Percentiles rank a stretch among this genome's conserved stretches.
These are phyloP conservation scores for Beroe forskalii DNA, from an alignment of 37 sponge, comb jelly and placozoan genomes.

Conservation along the genomic window DNA sequence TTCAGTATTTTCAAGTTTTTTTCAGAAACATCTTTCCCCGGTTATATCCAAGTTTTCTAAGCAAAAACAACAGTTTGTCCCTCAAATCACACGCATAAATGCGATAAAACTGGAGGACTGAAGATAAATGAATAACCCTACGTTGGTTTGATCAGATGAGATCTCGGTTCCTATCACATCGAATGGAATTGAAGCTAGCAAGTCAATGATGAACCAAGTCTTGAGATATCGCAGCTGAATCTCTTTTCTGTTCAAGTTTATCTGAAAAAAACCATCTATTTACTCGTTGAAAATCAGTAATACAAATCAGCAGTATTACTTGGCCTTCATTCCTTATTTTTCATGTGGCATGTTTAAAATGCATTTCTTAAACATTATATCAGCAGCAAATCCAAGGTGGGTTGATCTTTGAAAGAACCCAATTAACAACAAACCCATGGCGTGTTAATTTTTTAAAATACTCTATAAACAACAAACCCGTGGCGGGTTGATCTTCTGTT, in stretches of 20 bases:
- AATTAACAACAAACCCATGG: not conserved
- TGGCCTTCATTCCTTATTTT: too few species aligned
- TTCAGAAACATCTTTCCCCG: too few species aligned
- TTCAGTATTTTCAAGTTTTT: too few species aligned
- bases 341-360: too few species aligned
- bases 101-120: too few species aligned
- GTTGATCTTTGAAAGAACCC: too few species aligned
- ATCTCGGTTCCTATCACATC: constrained; percentile 36
- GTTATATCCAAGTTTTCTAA: too few species aligned
- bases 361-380: too few species aligned
- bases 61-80: too few species aligned
- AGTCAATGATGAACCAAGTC: constrained; percentile 44
- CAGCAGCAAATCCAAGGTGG: too few species aligned
- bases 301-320: not conserved
- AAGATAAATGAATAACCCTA: too few species aligned
- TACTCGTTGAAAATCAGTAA: not conserved
- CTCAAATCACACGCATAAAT: too few species aligned
- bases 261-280: not conserved
- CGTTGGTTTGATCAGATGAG: not conserved
- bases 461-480: not conserved
- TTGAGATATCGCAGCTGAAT: constrained; percentile 41
- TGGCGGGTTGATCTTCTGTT: not conserved
- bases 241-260: constrained; percentile 31
- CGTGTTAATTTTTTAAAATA: not conserved
- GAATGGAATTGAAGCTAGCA: constrained; percentile 34